A percentile compares a stretch with the other conserved stretches of the same genome.
phyloP scores from a whole-genome alignment of 2,797 vertebrate species.

The Danio jaintianensis region DNA sequence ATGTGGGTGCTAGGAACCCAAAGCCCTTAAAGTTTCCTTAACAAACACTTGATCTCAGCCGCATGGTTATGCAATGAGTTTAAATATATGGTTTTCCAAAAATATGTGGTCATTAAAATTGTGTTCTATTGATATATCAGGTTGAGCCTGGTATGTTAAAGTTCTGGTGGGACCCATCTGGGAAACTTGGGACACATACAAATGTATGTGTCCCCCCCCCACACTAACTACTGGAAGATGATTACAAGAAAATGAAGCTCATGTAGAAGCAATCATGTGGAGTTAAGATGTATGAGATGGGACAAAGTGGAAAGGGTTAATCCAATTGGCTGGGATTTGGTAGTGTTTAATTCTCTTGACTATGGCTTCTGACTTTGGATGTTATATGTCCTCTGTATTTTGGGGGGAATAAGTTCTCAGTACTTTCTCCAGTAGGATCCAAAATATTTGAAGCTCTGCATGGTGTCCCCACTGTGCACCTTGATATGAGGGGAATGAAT shows the following conservation, averaged over 20 bases:
- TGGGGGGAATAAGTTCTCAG: slow-evolving; percentile 59
- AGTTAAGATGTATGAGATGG: slow-evolving; percentile 36
- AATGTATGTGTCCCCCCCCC: too few species aligned
- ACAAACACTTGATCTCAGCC: slow-evolving; percentile 32
- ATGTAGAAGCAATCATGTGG: slow-evolving; percentile 58
- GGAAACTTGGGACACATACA: not conserved
- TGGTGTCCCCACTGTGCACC: slow-evolving; percentile 13
- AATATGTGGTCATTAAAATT: not conserved
- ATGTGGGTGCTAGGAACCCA: slow-evolving; percentile 44
- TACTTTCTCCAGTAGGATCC: slow-evolving; percentile 29
- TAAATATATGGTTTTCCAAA: slow-evolving; percentile 14
- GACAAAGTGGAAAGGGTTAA: slow-evolving; percentile 70
- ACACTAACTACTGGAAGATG: slow-evolving; percentile 20
- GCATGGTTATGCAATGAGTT: slow-evolving; percentile 22
- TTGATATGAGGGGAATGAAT: slow-evolving; percentile 53
- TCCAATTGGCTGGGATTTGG: slow-evolving; percentile 65
- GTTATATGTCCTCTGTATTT: slow-evolving; percentile 25
- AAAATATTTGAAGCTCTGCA: slow-evolving; percentile 45
- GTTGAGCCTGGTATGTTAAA: slow-evolving; percentile 3
- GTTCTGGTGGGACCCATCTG: not conserved
- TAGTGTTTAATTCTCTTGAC: slow-evolving; percentile 19
- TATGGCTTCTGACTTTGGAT: slow-evolving; percentile 1
- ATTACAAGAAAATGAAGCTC: slow-evolving; percentile 32
- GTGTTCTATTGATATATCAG: not conserved
- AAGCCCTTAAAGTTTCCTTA: slow-evolving; percentile 62